A percentile compares a stretch with the other conserved stretches of the same genome.
Conservation (phyloP, 1,140 invertebrate genomes). For the Whitmania pigra region DNA sequence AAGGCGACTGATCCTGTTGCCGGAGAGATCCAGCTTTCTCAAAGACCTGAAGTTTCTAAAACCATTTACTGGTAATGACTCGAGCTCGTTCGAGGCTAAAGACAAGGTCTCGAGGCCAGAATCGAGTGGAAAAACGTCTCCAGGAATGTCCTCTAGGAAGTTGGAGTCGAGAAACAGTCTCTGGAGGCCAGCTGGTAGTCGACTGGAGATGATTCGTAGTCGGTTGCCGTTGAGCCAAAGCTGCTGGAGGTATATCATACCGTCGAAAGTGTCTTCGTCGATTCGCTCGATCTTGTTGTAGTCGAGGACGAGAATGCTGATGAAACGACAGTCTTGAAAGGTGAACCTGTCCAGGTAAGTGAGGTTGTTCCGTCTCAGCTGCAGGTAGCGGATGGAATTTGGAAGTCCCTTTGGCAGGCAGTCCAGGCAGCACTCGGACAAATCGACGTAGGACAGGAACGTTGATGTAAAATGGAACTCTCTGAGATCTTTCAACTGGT, state of each 20-base stretch:
- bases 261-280: slow-evolving; percentile 73
- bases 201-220: slow-evolving; percentile 54
- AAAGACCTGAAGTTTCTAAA: slow-evolving; percentile 37
- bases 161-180: slow-evolving; percentile 55
- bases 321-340: slow-evolving; percentile 67
- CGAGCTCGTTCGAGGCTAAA: slow-evolving; percentile 28
- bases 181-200: slow-evolving; percentile 52
- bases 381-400: slow-evolving; percentile 63
- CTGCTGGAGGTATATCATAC: slow-evolving; percentile 60
- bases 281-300: slow-evolving; percentile 59
- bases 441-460: slow-evolving; percentile 52
- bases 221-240: slow-evolving; percentile 64
- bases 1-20: slow-evolving; percentile 38
- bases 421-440: slow-evolving; percentile 61
- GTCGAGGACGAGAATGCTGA: slow-evolving; percentile 66
- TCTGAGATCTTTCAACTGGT: slow-evolving; percentile 31
- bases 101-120: slow-evolving; percentile 28
- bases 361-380: slow-evolving; percentile 60
- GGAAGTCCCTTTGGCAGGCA: slow-evolving; percentile 69
- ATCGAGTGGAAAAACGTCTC: slow-evolving; percentile 25
- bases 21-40: slow-evolving; percentile 41
- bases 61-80: slow-evolving; percentile 21
- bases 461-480: slow-evolving; percentile 25
- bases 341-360: slow-evolving; percentile 64
- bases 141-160: slow-evolving; percentile 45